phyloP scores from a whole-genome alignment of 2,113 vertebrate species.

The Grammomys surdaster region DNA sequence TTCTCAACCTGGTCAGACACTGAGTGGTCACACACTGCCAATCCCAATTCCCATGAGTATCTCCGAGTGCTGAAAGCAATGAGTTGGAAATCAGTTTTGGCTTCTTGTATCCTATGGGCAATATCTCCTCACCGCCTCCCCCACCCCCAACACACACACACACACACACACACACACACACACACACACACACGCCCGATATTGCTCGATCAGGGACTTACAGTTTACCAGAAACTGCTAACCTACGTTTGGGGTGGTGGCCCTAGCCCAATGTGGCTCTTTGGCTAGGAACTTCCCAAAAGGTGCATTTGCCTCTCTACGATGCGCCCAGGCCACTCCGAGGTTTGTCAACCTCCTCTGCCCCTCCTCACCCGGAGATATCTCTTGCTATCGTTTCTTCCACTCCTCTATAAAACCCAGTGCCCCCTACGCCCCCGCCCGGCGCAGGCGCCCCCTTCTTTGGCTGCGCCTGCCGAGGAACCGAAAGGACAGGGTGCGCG shows the following conservation, averaged over 20 bases:
- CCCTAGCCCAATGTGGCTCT: constrained; percentile 27
- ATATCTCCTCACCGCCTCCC: background rate
- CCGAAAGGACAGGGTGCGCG: constrained; percentile 71
- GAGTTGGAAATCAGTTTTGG: background rate
- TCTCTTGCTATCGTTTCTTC: constrained; percentile 85
- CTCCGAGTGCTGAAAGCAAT: background rate
- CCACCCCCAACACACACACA: rapidly evolving
- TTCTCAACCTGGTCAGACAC: background rate
- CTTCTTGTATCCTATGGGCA: background rate
- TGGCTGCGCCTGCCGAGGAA: constrained; percentile 75
- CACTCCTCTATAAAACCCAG: constrained; percentile 68
- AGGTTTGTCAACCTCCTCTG: constrained; percentile 77
- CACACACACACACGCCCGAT: background rate
- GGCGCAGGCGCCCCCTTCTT: constrained; percentile 83
- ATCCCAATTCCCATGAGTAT: constrained; percentile 33
- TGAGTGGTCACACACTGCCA: background rate
- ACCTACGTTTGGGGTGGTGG: background rate
- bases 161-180: rapidly evolving
- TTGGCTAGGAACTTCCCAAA: constrained; percentile 63
- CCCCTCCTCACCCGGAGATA: constrained; percentile 77
- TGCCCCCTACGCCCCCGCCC: constrained; percentile 81
- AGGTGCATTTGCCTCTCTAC: constrained; percentile 72
- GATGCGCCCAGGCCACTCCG: constrained; percentile 71
- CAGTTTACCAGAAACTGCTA: background rate
- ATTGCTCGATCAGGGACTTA: background rate